phyloP scores from a whole-genome alignment of 1,140 invertebrate genomes.

The Mylabris phalerata region DNA sequence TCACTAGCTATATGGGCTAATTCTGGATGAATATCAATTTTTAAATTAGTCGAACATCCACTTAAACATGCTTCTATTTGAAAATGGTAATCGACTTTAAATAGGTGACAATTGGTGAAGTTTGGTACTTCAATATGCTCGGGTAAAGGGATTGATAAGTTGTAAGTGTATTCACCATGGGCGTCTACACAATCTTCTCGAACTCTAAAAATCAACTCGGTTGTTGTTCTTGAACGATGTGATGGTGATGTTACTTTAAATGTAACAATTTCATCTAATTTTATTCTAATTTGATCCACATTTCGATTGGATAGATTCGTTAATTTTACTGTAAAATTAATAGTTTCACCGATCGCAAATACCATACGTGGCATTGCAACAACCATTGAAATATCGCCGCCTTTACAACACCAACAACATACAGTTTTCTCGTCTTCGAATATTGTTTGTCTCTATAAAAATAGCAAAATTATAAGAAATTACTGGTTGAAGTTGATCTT shows the following conservation, averaged over 20 bases:
- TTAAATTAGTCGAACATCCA: too few species aligned
- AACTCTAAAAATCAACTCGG: not conserved
- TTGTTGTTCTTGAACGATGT: not conserved
- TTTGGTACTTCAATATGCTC: constrained; percentile 3
- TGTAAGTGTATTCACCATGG: constrained; percentile 14
- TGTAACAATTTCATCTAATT: not conserved
- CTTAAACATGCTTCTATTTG: not conserved
- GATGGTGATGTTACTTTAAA: constrained; percentile 2
- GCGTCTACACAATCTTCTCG: constrained; percentile 13
- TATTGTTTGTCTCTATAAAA: not conserved
- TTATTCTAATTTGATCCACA: constrained; percentile 5
- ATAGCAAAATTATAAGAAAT: too few species aligned
- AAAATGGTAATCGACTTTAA: constrained; percentile 11
- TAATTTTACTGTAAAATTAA: constrained; percentile 4
- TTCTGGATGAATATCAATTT: too few species aligned
- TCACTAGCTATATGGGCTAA: too few species aligned
- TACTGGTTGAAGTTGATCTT: too few species aligned
- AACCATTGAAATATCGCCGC: too few species aligned
- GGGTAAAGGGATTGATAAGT: constrained; percentile 7
- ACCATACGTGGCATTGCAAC: not conserved
- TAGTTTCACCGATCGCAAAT: constrained; percentile 11
- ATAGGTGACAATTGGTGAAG: constrained; percentile 9
- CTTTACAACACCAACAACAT: too few species aligned
- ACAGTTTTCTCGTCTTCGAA: constrained; percentile 15
- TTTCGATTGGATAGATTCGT: constrained; percentile 17